Conservation (phyloP, 2,113 vertebrate genomes). For the Burhinus oedicnemus region DNA sequence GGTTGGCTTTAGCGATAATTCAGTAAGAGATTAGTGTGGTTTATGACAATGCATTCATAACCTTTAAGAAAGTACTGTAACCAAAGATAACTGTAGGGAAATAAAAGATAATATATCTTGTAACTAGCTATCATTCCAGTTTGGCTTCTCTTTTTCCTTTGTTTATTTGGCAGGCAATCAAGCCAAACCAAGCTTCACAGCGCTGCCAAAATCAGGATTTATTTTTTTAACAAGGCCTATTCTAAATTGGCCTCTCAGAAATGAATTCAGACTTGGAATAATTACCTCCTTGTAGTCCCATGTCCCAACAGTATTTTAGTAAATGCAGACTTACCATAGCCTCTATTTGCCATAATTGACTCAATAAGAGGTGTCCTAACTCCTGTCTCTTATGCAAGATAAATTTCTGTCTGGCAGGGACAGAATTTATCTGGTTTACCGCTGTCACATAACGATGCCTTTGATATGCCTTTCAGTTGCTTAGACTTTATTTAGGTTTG, state of each 20-base stretch:
- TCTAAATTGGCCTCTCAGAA: background rate
- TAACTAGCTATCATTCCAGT: background rate
- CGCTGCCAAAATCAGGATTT: constrained; percentile 18
- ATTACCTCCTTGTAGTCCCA: background rate
- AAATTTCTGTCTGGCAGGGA: background rate
- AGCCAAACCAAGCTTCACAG: background rate
- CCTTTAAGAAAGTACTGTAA: background rate
- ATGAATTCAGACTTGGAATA: background rate
- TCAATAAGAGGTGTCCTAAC: background rate
- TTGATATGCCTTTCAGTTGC: constrained; percentile 1
- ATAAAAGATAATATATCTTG: background rate
- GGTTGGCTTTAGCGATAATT: background rate
- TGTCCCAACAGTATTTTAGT: background rate
- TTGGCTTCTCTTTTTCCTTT: background rate
- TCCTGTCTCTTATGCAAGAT: background rate
- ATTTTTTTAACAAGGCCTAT: background rate
- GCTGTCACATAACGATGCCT: background rate
- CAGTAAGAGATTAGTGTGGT: background rate
- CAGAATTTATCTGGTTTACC: background rate
- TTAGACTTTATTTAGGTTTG: background rate
- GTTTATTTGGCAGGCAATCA: background rate
- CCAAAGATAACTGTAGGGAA: background rate
- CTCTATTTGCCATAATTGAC: background rate
- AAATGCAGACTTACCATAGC: background rate
- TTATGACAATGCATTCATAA: background rate